Conservation (phyloP, 2,888 invertebrate genomes). For the Cephus sareptanus region DNA sequence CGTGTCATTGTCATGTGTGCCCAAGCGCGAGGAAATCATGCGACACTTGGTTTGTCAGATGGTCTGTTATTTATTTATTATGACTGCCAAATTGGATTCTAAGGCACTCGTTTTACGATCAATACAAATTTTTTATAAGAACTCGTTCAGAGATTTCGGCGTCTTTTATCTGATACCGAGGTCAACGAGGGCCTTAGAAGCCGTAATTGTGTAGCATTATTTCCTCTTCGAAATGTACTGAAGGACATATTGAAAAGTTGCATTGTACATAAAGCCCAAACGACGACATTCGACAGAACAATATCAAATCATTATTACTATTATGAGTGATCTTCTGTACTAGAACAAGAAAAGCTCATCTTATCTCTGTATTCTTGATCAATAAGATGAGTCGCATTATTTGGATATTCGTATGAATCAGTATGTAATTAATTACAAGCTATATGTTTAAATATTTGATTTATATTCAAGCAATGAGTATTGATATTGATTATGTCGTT, state of each 20-base stretch:
- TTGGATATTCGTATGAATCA: background rate
- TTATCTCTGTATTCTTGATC: constrained; percentile 30
- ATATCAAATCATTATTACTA: constrained; percentile 34
- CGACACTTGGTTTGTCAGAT: constrained; percentile 44
- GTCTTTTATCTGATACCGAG: constrained; percentile 1
- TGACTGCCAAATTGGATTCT: constrained; percentile 40
- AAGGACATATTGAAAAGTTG: constrained; percentile 21
- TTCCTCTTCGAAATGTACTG: constrained; percentile 31
- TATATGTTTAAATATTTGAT: background rate
- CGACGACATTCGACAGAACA: constrained; percentile 13
- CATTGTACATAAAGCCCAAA: constrained; percentile 37
- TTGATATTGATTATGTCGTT: background rate
- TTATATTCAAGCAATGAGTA: background rate
- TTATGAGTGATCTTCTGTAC: constrained; percentile 31
- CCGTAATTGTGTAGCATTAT: constrained; percentile 40
- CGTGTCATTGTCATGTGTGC: constrained; percentile 23
- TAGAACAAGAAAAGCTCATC: constrained; percentile 30
- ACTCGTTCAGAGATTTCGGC: constrained; percentile 41
- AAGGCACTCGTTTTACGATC: constrained; percentile 41
- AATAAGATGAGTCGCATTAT: constrained; percentile 11
- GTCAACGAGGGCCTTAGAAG: constrained; percentile 25
- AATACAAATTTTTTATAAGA: constrained; percentile 50
- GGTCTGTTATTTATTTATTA: constrained; percentile 46
- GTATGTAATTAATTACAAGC: background rate
- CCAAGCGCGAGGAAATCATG: constrained; percentile 43